Evolutionary conservation across 1,140 invertebrate genomes (phyloP), one percentile per base, ranked within the genome.

Genomic region (Drosophila subpulchrella): DNA sequence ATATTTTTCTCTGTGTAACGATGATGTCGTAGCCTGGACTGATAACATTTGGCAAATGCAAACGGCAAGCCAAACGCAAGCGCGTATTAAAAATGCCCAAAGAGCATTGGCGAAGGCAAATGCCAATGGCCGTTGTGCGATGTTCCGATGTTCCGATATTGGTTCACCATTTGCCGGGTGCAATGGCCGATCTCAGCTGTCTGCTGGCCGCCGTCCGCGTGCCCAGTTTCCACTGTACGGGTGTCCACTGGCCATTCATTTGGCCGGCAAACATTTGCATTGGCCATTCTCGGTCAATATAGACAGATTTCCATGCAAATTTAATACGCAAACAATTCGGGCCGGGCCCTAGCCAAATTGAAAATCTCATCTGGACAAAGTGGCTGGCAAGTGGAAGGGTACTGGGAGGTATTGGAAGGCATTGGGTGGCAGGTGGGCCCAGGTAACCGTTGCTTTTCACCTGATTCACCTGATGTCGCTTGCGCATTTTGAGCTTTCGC

Each of bases 251-350:
- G 48, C 80, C 82, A 90, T 90, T 89, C 85, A 85, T 89, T 89
- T 90, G 85, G 81, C 68, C 83, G 59, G 81, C 84, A 89, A 89
- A 89, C 84, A 89, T 89, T 89, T 89, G 84, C 85, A 81, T 89
- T 89, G 84, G 84, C 84, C 85, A 83, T 90, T 90, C 82, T 91
- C 81, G 90, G 89, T 91, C 90, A 91, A 91, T 91, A 91, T 86
- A 91, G 90, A 91, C 90, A 91, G 90, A 91, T 91, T 91, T 91
- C 90, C 85, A 91, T 91, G 89, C 90, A 91, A 91, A 91, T 91
- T 91, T 91, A 91, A 91, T 91, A 91, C 89, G 90, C 85, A 91
- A 91, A 91, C 90, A 91, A 84, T 84, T 77, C 70, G 68, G 71
- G 15, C 39, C 65, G 30, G 56, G 80, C 84, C 81, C 77, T 89